phyloP scores from a whole-genome alignment of 2,113 vertebrate species.

The Echinops telfairi region DNA sequence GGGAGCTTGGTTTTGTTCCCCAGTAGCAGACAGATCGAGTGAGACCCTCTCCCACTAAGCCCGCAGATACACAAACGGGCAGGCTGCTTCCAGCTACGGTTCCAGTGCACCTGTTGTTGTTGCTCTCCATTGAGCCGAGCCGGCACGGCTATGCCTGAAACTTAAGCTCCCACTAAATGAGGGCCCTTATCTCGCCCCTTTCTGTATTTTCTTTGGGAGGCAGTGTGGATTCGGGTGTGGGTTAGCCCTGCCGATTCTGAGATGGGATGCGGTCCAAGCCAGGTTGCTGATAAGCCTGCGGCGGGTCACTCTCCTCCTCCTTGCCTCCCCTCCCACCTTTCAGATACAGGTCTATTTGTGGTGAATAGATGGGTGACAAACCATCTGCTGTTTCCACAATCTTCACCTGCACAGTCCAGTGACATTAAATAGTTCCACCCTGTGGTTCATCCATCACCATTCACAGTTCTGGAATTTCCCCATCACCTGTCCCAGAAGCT shows the following conservation, averaged over 20 bases:
- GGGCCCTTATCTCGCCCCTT: slow-evolving; percentile 73
- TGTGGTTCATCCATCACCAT: not conserved
- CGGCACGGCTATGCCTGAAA: slow-evolving; percentile 66
- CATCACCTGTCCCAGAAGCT: not conserved
- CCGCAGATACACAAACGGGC: slow-evolving; percentile 29
- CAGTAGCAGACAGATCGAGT: slow-evolving; percentile 69
- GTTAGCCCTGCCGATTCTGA: slow-evolving; percentile 54
- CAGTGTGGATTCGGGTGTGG: slow-evolving; percentile 40
- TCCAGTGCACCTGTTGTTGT: slow-evolving; percentile 74
- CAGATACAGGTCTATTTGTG: not conserved
- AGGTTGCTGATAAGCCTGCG: not conserved
- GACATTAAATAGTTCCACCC: not conserved
- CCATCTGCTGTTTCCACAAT: not conserved
- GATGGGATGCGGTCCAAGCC: slow-evolving; percentile 67
- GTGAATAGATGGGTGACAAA: not conserved
- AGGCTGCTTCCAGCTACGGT: not conserved
- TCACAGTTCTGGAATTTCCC: not conserved
- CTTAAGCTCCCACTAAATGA: slow-evolving; percentile 68
- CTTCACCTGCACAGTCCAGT: not conserved
- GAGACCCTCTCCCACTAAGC: not conserved
- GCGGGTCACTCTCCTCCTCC: no score
- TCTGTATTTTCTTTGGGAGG: slow-evolving; percentile 69
- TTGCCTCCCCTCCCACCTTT: no score
- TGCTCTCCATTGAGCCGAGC: slow-evolving; percentile 69
- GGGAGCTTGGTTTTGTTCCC: slow-evolving; percentile 70